Conservation (phyloP, 2,888 invertebrate species). For the Danaus chrysippus region DNA sequence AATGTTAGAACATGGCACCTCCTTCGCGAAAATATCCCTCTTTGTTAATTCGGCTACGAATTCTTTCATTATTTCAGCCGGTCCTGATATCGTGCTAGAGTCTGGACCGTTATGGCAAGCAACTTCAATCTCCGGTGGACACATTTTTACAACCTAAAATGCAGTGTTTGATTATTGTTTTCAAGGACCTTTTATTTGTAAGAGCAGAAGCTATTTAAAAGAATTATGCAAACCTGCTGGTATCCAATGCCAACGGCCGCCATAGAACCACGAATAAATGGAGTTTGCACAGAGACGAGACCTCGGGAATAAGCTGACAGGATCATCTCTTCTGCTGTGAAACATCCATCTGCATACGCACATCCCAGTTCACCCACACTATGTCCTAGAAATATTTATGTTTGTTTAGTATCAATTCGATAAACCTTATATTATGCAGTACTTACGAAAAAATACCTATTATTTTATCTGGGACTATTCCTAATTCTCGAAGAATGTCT, state of each 20-base stretch:
- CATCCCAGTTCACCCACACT: slow-evolving; percentile 97
- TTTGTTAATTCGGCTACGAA: slow-evolving; percentile 74
- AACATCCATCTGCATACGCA: slow-evolving; percentile 94
- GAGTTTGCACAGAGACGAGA: slow-evolving; percentile 83
- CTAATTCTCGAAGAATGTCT: slow-evolving; percentile 66
- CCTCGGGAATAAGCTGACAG: slow-evolving; percentile 90
- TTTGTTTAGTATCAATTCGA: background rate
- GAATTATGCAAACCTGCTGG: slow-evolving; percentile 53
- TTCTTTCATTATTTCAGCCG: slow-evolving; percentile 78
- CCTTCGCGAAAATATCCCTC: slow-evolving; percentile 60
- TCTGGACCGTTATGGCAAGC: slow-evolving; percentile 90
- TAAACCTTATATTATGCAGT: too few species aligned
- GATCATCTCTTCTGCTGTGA: slow-evolving; percentile 91
- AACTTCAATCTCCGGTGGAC: slow-evolving; percentile 81
- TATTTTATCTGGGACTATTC: slow-evolving; percentile 85
- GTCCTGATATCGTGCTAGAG: slow-evolving; percentile 89
- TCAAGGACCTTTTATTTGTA: background rate
- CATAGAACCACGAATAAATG: slow-evolving; percentile 88
- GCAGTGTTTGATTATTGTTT: background rate
- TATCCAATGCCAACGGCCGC: slow-evolving; percentile 88
- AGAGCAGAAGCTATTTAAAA: background rate
- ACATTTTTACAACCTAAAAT: slow-evolving; percentile 47
- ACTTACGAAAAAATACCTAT: slow-evolving; percentile 34
- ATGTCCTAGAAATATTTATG: slow-evolving; percentile 80
- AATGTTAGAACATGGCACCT: slow-evolving; percentile 85